Evolutionary conservation across 2,113 vertebrate genomes (phyloP).

Genomic region (Kryptolebias marmoratus): DNA sequence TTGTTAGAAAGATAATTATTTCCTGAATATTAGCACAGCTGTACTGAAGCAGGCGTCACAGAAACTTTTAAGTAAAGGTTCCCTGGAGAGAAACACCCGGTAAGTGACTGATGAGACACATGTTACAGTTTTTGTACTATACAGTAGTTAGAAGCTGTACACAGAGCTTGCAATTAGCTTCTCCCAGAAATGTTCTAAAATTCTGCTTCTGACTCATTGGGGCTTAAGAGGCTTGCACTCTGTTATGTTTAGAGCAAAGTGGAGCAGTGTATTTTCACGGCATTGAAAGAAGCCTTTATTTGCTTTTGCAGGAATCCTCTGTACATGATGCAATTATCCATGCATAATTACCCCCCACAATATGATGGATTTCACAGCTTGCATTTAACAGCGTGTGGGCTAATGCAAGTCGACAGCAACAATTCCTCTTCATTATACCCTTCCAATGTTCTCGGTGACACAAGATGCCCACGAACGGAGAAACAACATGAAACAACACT

Average conservation of each 20-base stretch:
- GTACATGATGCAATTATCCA: constrained; percentile 70
- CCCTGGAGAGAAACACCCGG: too few relatives aligned
- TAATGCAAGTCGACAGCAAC: constrained; percentile 68
- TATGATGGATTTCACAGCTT: constrained; percentile 76
- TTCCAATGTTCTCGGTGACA: constrained; percentile 42
- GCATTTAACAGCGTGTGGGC: constrained; percentile 50
- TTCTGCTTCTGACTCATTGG: constrained; percentile 13
- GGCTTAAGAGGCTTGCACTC: neutral
- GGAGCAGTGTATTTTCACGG: constrained; percentile 29
- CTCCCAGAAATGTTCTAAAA: constrained; percentile 4
- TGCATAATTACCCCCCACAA: constrained; percentile 75
- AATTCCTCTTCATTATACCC: constrained; percentile 78
- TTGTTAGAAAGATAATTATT: too few relatives aligned
- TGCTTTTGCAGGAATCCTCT: constrained; percentile 56
- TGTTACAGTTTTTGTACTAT: neutral
- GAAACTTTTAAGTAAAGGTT: too few relatives aligned
- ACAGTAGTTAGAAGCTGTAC: neutral
- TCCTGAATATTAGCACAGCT: too few relatives aligned
- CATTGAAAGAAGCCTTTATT: constrained; percentile 55
- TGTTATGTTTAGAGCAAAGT: constrained; percentile 19
- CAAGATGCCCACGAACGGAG: constrained; percentile 7
- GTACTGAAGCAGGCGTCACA: too few relatives aligned
- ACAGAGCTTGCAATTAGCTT: constrained; percentile 6
- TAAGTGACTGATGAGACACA: too few relatives aligned
- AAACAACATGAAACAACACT: constrained; percentile 21